Base-by-base conservation (phyloP, 2,888 invertebrate genomes). In the Alloscopus bannaensis region DNA sequence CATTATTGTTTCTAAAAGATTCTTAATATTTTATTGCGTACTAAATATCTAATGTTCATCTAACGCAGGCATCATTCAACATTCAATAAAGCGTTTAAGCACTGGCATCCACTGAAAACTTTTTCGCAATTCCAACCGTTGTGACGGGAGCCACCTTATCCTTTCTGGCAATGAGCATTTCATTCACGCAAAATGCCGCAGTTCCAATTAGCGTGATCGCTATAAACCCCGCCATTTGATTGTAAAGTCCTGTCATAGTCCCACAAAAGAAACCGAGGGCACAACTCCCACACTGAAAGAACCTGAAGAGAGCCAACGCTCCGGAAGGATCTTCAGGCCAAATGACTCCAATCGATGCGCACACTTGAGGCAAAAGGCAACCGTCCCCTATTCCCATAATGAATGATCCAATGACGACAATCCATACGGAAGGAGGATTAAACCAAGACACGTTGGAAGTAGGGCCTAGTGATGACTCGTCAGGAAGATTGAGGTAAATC, bases 311-410 rank as follows among this genome's bases (percentile, higher is more conserved):
- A 0, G 98, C 98, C 89, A 99, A 99, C 0, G 99, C 99, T 8
- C 97, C 94, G 0, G 97, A 95, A 86, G 97, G 97, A 86, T 97
- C 94, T 71, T 94, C 93, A 0, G 94, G 91, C 87, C 94, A 99
- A 66, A 96, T 92, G 6, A 94, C 93, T 0, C 98, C 98, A 36
- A 99, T 89, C 81, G 98, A 92, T 0, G 98, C 95, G 87, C 96
- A 98, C 50, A 98, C 93, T 89, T 98, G 96, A 0, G 99, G 99
- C 87, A 98, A 98, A 90, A 93, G 98, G 88, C 98, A 97, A 20
- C 97, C 95, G 88, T 99, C 99, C 0, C 97, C 98, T 86, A 99
- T 94, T 0, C 84, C 84, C 0, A 99, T 90, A 0, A 98, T 90
- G 87, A 97, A 94, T 81, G 97, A 95, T 88, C 97, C 96, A 70